A percentile compares a stretch with the other conserved stretches of the same genome.
These are phyloP conservation scores for Acanthornis magna DNA, from an alignment of 2,797 vertebrate genomes.

Conservation along the genomic window DNA sequence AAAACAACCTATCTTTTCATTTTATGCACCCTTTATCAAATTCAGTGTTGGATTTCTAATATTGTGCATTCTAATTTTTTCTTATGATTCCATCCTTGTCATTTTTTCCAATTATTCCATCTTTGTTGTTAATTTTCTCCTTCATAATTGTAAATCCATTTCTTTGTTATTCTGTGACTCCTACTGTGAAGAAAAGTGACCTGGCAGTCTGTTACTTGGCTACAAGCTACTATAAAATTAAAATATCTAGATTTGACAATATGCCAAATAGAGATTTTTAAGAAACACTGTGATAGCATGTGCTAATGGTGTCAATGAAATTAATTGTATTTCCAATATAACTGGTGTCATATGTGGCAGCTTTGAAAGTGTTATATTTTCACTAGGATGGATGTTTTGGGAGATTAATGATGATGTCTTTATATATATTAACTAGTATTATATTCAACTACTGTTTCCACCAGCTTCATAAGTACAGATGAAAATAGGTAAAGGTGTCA, in stretches of 20 bases:
- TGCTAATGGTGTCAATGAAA: not conserved
- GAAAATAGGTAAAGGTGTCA: not conserved
- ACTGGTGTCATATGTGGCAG: not conserved
- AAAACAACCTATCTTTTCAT: not conserved
- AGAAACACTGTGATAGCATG: not conserved
- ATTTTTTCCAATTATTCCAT: not conserved
- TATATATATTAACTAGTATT: not conserved
- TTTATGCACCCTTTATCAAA: not conserved
- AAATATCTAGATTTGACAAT: not conserved
- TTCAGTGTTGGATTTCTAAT: not conserved
- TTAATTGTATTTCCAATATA: not conserved
- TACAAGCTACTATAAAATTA: not conserved
- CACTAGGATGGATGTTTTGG: not conserved
- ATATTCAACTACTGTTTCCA: not conserved
- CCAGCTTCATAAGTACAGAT: not conserved
- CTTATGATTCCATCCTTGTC: not conserved
- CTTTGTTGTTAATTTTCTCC: not conserved
- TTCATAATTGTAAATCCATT: not conserved
- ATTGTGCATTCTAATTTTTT: not conserved
- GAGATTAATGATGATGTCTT: not conserved
- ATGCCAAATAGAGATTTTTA: slow-evolving; percentile 12
- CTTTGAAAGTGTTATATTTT: not conserved
- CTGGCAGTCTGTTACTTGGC: not conserved
- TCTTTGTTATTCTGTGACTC: not conserved
- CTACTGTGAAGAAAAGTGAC: not conserved